Evolutionary conservation across 2,888 invertebrate genomes (phyloP).

Genomic region (Torymus aiolomorphi): DNA sequence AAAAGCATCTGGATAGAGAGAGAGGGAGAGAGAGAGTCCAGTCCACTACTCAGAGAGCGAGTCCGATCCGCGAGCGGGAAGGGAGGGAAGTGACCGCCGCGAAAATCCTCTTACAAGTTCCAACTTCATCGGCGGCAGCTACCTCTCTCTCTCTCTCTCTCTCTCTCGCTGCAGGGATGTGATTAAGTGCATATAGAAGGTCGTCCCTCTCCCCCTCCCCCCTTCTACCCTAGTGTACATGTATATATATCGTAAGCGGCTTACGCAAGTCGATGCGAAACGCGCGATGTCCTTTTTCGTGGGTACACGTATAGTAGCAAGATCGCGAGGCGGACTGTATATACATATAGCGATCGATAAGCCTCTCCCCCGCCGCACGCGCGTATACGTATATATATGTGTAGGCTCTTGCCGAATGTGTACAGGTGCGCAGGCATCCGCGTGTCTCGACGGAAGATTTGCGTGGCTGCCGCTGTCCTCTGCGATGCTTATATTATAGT

Average conservation of each 20-base stretch:
- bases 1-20: background rate
- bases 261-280: constrained; percentile 52
- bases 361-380: too few species aligned
- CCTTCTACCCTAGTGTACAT: background rate
- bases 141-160: background rate
- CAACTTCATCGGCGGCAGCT: constrained; percentile 65
- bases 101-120: constrained; percentile 68
- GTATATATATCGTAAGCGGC: constrained; percentile 53
- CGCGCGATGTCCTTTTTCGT: constrained; percentile 49
- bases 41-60: background rate
- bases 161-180: constrained; percentile 19
- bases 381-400: too few species aligned
- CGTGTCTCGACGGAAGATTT: too few species aligned
- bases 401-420: too few species aligned
- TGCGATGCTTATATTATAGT: too few species aligned
- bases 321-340: too few species aligned
- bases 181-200: constrained; percentile 51
- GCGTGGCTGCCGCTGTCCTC: too few species aligned
- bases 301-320: background rate
- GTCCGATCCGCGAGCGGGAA: background rate
- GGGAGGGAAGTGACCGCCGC: constrained; percentile 47
- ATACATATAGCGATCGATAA: too few species aligned
- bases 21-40: constrained; percentile 7
- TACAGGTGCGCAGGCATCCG: too few species aligned
- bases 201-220: background rate